Evolutionary conservation across 2,888 invertebrate species (phyloP).

Genomic region (Drepanosiphum platanoidis): DNA sequence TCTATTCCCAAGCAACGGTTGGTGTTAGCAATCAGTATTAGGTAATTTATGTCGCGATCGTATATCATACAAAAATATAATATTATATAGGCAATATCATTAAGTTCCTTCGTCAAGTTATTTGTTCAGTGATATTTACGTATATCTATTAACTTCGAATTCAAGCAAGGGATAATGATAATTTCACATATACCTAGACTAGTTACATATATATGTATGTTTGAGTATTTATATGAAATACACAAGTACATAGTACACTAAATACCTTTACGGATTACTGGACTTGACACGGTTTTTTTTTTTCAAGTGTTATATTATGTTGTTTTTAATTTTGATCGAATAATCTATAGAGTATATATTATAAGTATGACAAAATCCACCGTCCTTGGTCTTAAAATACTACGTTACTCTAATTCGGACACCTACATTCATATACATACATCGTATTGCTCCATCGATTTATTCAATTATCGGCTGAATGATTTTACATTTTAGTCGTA

Average conservation of each 20-base stretch:
- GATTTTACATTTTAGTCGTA: conserved; percentile 15
- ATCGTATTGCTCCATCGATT: conserved; percentile 35
- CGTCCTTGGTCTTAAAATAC: conserved; percentile 42
- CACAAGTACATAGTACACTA: neutral
- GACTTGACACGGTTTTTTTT: conserved; percentile 40
- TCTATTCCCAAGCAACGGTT: no score
- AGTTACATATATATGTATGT: neutral
- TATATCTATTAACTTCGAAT: neutral
- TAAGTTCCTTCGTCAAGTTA: neutral
- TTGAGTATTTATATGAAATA: neutral
- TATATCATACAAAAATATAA: no score
- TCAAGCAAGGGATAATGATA: neutral
- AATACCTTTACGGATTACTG: conserved; percentile 31
- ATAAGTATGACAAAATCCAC: conserved; percentile 37
- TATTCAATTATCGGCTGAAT: conserved; percentile 46
- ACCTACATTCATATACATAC: neutral
- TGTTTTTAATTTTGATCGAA: conserved; percentile 43
- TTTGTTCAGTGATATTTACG: neutral
- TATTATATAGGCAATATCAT: no score
- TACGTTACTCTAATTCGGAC: conserved; percentile 18
- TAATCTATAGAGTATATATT: neutral
- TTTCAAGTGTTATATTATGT: conserved; percentile 7
- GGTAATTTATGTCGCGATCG: no score
- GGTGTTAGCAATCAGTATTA: no score
- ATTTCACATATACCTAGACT: neutral